Base-by-base conservation (phyloP, 2,888 invertebrate genomes). In the Lathronympha strigana region DNA sequence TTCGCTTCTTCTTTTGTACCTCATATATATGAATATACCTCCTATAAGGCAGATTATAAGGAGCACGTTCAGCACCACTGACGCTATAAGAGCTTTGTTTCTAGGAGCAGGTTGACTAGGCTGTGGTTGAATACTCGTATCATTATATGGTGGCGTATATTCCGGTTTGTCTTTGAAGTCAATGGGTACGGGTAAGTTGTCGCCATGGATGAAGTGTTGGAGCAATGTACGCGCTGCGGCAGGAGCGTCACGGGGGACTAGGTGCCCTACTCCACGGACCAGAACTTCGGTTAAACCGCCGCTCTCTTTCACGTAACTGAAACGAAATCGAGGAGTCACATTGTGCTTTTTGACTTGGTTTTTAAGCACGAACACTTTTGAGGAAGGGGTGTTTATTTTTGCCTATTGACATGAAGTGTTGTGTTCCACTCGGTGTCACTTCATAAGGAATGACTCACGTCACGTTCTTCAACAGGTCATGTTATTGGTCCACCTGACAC, bases 161-260 rank as follows among this genome's bases (percentile, higher is more conserved):
- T 55, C 55, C 9, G 38, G 23, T 36, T 53, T 45, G 31, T 60
- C 38, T 45, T 3, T 19, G 47, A 23, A 62, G n/a, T 21, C 23
- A 0, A 4, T 5, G 2, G 66, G 47, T 15, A 51, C 9, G n/a
- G 54, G 28, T 15, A 68, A 8, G 5, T 47, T 17, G 2, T 2
- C 15, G 23, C 40, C 60, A 8, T 15, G 13, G 31, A 69, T 47
- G 61, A 69, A 69, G 63, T 53, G 53, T 3, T 28, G 25, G 38
- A 66, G 28, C 23, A 61, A 19, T 4, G 21, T 31, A 31, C 33
- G 53, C 5, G 63, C 33, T 4, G 60, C 78, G 0, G 73, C 85
- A 0, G 94, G 94, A 69, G 94, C 93, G 79, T 95, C 94, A 21
- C 90, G 80, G 0, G 94, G 94, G 0, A 93, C 93, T 74, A 94